phyloP scores from a whole-genome alignment of 2,888 invertebrate genomes.

The Brenthis daphne region DNA sequence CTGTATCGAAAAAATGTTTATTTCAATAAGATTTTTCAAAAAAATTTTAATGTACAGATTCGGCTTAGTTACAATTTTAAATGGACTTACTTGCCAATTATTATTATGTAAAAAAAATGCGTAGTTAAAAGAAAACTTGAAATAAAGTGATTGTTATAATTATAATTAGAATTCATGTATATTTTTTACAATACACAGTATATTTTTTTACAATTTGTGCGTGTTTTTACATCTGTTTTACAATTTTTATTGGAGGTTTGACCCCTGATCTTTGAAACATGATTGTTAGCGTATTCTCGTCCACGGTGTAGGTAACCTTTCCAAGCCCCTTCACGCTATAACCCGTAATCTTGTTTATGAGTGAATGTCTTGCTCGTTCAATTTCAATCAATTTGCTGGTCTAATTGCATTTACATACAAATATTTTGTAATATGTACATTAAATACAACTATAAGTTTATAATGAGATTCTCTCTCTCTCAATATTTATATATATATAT shows the following conservation, averaged over 20 bases:
- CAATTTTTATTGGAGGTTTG: conserved; percentile 14
- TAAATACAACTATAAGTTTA: neutral
- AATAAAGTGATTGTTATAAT: no score
- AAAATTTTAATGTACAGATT: no score
- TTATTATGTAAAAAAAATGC: no score
- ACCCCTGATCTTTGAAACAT: conserved; percentile 17
- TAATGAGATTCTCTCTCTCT: no score
- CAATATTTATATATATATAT: no score
- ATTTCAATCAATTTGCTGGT: conserved; percentile 17
- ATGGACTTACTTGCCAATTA: no score
- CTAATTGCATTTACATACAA: conserved; percentile 9
- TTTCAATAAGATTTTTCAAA: no score
- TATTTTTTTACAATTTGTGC: neutral
- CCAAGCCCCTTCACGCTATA: conserved; percentile 23
- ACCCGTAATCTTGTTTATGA: conserved; percentile 21
- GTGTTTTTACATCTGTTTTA: neutral
- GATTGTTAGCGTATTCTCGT: conserved; percentile 22
- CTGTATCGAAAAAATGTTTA: no score
- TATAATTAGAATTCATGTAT: no score
- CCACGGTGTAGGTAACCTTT: conserved; percentile 22
- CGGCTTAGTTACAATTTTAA: no score
- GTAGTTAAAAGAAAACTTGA: no score
- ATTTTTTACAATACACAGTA: no score
- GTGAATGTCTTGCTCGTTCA: conserved; percentile 16
- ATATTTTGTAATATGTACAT: conserved; percentile 7